phyloP scores from a whole-genome alignment of 1,140 invertebrate species.

The Zaprionus camerounensis region DNA sequence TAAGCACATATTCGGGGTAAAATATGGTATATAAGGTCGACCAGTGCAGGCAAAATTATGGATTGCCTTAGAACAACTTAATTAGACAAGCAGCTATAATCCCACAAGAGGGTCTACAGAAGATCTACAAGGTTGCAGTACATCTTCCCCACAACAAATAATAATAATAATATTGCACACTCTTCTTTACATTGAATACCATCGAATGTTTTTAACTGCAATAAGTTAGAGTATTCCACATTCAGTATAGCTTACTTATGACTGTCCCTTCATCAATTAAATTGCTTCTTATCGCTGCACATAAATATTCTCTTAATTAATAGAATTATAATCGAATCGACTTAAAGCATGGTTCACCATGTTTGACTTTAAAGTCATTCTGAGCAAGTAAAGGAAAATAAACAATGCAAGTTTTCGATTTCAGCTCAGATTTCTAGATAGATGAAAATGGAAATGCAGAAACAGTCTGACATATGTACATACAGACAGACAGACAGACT shows the following conservation, averaged over 20 bases:
- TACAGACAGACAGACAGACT: neutral
- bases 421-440: conserved; percentile 5
- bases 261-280: neutral
- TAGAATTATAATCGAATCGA: neutral
- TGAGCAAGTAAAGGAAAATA: neutral
- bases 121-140: no score
- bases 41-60: no score
- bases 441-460: conserved; percentile 5
- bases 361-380: neutral
- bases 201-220: neutral
- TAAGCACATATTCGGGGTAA: no score
- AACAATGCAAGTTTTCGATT: conserved; percentile 12
- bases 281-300: neutral
- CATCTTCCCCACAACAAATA: no score
- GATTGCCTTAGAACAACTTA: no score
- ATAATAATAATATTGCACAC: no score
- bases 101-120: no score
- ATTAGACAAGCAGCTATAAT: no score
- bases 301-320: conserved; percentile 25
- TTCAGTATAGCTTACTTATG: neutral
- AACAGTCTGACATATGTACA: neutral
- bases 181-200: no score
- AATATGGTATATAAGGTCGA: no score
- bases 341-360: neutral
- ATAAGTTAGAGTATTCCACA: neutral